Evolutionary conservation across 2,113 vertebrate species (phyloP), one percentile per base, ranked within the genome.

Genomic region (Pica pica): DNA sequence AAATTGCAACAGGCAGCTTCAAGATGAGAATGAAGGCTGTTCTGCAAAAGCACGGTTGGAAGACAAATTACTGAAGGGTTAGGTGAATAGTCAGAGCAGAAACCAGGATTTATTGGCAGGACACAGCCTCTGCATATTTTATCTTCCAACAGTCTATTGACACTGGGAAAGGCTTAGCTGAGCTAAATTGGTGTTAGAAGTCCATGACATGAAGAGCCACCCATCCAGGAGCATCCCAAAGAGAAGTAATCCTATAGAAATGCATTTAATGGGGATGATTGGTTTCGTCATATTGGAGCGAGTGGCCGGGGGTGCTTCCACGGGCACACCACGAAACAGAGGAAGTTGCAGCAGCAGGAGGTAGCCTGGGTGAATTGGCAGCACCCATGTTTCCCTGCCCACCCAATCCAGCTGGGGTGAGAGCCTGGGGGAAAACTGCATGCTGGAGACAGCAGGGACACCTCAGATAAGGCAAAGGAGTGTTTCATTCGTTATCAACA

Each of bases 261-360:
- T 8, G 13, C 22, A 44, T 76, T 84, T 79, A 71, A 60, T 11
- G 3, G 16, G 21, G 15, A 11, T 49, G 50, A 39, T 15, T 39
- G 0, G 0, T 65, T 89, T 70, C 82, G 35, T 59, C 1, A 0
- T 20, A 13, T 11, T 13, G 16, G 20, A 12, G 4, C 0, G 0
- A 4, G 13, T 3, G 13, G 26, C 35, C 42, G 13, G 5, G 19
- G 3, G 3, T 56, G 27, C 30, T 69, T 44, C 83, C 1, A 3
- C 44, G 69, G 44, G 30, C 16, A n/a, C 31, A 10, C 8, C 35
- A 18, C 23, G 12, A 68, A 60, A 27, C 2, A 5, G 59, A 50
- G 24, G 33, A 77, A 64, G 39, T 2, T 65, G 24, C 59, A 52
- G 41, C 1, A 31, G 57, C 61, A 46, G 0, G 0, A 73, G 27